Evolutionary conservation across 2,797 vertebrate species (phyloP).

Genomic region (Nyctalus aviator): DNA sequence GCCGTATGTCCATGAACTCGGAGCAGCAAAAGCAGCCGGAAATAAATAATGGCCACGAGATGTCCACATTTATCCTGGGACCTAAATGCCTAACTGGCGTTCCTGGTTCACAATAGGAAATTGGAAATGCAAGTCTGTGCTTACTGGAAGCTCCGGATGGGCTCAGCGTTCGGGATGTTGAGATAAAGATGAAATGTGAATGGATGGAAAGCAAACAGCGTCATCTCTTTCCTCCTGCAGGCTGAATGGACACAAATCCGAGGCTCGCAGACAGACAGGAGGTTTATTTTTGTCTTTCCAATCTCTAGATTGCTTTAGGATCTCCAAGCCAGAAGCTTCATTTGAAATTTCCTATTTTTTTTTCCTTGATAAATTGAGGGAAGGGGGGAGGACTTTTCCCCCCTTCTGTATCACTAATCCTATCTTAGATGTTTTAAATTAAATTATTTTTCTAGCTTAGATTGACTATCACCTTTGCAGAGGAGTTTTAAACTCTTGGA

Average conservation of each 20-base stretch:
- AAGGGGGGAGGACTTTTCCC: background rate
- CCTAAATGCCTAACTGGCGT: slow-evolving; percentile 51
- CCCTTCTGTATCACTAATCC: background rate
- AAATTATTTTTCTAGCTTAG: background rate
- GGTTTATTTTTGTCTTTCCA: slow-evolving; percentile 34
- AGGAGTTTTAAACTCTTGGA: slow-evolving; percentile 15
- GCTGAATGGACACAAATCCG: slow-evolving; percentile 46
- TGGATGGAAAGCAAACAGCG: background rate
- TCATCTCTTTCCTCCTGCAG: slow-evolving; percentile 38
- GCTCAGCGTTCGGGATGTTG: slow-evolving; percentile 55
- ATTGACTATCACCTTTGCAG: background rate
- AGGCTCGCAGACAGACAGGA: background rate
- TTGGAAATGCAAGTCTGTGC: slow-evolving; percentile 22
- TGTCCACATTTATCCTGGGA: slow-evolving; percentile 56
- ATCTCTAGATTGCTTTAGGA: slow-evolving; percentile 44
- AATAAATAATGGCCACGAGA: slow-evolving; percentile 55
- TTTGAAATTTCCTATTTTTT: background rate
- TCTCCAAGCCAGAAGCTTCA: background rate
- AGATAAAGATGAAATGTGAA: slow-evolving; percentile 52
- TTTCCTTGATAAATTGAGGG: background rate
- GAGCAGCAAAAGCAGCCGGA: slow-evolving; percentile 76
- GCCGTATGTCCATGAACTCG: slow-evolving; percentile 40
- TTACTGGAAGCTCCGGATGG: slow-evolving; percentile 30
- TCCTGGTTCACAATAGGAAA: background rate
- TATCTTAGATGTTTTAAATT: background rate